Conservation (phyloP, 1,140 invertebrate genomes). For the Prorops nasuta region DNA sequence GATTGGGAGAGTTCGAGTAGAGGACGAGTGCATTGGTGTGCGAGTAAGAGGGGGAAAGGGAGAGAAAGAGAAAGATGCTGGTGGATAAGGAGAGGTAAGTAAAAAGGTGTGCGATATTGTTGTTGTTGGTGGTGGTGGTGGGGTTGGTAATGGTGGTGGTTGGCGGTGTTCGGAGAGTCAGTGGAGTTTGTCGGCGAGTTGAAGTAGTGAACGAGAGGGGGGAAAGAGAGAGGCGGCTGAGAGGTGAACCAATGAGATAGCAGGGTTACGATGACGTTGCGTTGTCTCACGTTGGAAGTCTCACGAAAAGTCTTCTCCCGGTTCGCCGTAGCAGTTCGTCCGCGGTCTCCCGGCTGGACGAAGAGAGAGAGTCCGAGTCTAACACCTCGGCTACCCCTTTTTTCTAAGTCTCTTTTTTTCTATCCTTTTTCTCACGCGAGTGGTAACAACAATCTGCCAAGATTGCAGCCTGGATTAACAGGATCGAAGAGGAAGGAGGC, state of each 20-base stretch:
- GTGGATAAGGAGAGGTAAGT: background rate
- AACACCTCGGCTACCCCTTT: constrained; percentile 8
- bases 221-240: constrained; percentile 29
- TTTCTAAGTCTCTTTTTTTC: constrained; percentile 18
- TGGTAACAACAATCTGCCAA: constrained; percentile 29
- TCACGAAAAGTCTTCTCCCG: constrained; percentile 40
- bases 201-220: constrained; percentile 5
- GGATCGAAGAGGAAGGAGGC: constrained; percentile 45
- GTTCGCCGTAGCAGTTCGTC: constrained; percentile 46
- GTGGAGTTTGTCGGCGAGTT: constrained; percentile 16
- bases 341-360: constrained; percentile 50
- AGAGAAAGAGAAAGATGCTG: constrained; percentile 6
- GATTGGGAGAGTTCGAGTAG: too few relatives aligned
- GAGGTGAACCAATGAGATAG: constrained; percentile 37
- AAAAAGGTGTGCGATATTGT: background rate
- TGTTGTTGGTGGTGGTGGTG: too few relatives aligned
- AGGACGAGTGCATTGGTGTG: constrained; percentile 3
- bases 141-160: too few relatives aligned
- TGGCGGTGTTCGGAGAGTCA: constrained; percentile 17
- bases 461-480: constrained; percentile 37
- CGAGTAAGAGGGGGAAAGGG: constrained; percentile 8
- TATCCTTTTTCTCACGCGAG: constrained; percentile 26
- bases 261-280: constrained; percentile 37
- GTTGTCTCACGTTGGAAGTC: constrained; percentile 40
- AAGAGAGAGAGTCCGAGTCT: constrained; percentile 17